Conservation (phyloP, 1,140 invertebrate genomes). For the Megalonaias nervosa region DNA sequence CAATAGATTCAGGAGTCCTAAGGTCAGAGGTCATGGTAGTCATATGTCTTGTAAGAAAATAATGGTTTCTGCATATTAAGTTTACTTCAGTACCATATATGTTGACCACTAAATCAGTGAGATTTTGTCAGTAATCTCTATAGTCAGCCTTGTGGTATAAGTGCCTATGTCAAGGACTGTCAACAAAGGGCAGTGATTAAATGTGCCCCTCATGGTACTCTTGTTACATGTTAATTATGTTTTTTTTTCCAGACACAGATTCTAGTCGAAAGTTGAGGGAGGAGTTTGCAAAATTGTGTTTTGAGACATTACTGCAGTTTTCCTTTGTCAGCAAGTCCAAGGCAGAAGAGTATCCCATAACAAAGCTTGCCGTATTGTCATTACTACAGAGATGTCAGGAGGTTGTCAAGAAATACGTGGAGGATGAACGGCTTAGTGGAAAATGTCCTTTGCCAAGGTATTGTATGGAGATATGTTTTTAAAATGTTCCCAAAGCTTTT, state of each 20-base stretch:
- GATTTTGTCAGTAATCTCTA: too few relatives aligned
- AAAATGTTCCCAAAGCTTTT: neutral
- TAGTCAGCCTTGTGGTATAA: too few relatives aligned
- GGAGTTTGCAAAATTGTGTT: conserved; percentile 96
- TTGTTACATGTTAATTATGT: neutral
- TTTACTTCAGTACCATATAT: too few relatives aligned
- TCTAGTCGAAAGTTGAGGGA: conserved; percentile 88
- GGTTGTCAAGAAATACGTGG: conserved; percentile 89
- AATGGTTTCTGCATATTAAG: too few relatives aligned
- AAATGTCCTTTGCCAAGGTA: conserved; percentile 93
- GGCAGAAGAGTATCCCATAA: conserved; percentile 79
- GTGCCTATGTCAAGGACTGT: neutral
- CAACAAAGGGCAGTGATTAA: neutral
- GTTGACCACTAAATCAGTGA: too few relatives aligned
- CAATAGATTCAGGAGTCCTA: too few relatives aligned
- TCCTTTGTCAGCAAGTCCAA: conserved; percentile 75
- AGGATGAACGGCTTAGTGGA: conserved; percentile 90
- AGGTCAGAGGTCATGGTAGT: too few relatives aligned
- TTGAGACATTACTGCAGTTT: conserved; percentile 96
- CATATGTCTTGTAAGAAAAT: too few relatives aligned
- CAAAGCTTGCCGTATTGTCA: conserved; percentile 90
- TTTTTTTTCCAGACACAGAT: conserved; percentile 80
- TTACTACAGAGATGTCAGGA: conserved; percentile 90
- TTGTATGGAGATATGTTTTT: neutral
- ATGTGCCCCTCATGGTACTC: too few relatives aligned